These are phyloP conservation scores for Bellardia pandia DNA, from an alignment of 2,888 invertebrate species.

Conservation along the genomic window DNA sequence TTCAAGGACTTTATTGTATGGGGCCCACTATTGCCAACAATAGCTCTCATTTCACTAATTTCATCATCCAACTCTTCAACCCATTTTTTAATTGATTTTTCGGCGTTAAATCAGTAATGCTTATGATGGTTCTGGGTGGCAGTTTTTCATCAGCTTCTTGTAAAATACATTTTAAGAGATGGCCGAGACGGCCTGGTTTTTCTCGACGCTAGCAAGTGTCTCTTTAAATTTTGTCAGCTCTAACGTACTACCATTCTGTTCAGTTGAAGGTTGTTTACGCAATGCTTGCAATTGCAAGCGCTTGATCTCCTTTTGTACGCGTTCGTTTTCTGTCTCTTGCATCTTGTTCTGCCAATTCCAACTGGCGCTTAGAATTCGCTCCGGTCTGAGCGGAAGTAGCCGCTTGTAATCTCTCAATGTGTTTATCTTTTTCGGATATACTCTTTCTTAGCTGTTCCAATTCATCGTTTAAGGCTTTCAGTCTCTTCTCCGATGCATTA, in stretches of 20 bases:
- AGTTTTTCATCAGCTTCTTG: constrained; percentile 88
- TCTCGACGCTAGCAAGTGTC: constrained; percentile 85
- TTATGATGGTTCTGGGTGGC: constrained; percentile 89
- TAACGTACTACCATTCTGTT: constrained; percentile 83
- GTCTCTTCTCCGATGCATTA: constrained; percentile 79
- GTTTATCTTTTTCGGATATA: constrained; percentile 92
- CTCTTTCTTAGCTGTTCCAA: constrained; percentile 90
- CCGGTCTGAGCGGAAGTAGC: constrained; percentile 85
- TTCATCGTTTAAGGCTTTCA: constrained; percentile 89
- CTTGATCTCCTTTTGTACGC: constrained; percentile 89
- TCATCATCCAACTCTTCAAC: constrained; percentile 95
- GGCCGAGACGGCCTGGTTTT: constrained; percentile 88
- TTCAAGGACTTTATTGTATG: constrained; percentile 86
- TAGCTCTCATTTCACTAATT: constrained; percentile 86
- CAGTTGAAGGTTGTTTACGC: constrained; percentile 83
- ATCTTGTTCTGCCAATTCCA: constrained; percentile 92
- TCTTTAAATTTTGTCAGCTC: constrained; percentile 86
- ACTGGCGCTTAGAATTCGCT: constrained; percentile 87
- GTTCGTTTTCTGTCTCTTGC: constrained; percentile 91
- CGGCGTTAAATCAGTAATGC: constrained; percentile 87
- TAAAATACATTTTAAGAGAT: constrained; percentile 88
- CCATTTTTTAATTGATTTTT: constrained; percentile 88
- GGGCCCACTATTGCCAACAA: constrained; percentile 83
- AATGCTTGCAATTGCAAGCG: constrained; percentile 86
- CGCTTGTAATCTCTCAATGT: constrained; percentile 90